Conservation (phyloP, 35 echinoderm and acorn worm genomes). For the Strongylocentrotus purpuratus region DNA sequence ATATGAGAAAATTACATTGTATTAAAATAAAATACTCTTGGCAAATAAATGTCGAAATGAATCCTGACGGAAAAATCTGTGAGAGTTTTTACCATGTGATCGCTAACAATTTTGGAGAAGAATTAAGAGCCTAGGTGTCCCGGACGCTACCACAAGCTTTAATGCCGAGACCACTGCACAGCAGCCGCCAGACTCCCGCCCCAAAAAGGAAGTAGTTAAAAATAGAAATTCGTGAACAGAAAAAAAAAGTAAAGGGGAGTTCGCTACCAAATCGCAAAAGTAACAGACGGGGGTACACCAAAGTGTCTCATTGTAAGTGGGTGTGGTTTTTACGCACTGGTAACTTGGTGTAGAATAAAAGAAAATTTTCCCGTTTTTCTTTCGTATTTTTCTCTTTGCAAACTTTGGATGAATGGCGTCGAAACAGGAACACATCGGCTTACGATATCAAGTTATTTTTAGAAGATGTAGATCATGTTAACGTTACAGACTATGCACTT, state of each 20-base stretch:
- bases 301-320: background rate
- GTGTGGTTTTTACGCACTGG: background rate
- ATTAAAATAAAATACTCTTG: no score
- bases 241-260: background rate
- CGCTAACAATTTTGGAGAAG: background rate
- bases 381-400: background rate
- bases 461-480: no score
- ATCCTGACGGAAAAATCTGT: background rate
- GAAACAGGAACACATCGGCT: no score
- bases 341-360: background rate
- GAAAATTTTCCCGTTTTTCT: background rate
- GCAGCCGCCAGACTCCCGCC: background rate
- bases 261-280: no score
- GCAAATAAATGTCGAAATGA: no score
- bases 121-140: background rate
- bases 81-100: background rate
- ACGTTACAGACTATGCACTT: no score
- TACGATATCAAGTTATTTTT: no score
- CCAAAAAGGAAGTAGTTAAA: background rate
- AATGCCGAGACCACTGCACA: background rate
- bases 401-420: background rate
- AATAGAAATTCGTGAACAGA: background rate
- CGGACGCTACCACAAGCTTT: background rate
- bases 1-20: no score
- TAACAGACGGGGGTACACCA: no score